Percentiles rank a stretch among this genome's conserved stretches.
These are phyloP conservation scores for Camelus bactrianus DNA, from an alignment of 2,113 vertebrate species.

Conservation along the genomic window DNA sequence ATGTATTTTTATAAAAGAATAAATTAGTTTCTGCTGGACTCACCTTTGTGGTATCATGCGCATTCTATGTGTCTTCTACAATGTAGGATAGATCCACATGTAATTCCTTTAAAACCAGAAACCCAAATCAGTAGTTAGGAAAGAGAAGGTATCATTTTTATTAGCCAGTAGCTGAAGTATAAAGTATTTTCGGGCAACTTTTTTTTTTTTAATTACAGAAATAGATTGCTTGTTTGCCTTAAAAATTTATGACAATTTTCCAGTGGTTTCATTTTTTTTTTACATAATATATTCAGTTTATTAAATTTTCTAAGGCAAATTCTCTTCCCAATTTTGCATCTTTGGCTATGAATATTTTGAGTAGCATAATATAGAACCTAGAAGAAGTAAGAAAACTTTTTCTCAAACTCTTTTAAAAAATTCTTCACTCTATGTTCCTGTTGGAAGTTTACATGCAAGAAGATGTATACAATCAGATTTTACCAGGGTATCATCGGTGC, in stretches of 20 bases:
- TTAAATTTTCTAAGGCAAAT: constrained; percentile 56
- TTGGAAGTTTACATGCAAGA: background rate
- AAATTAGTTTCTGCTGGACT: constrained; percentile 73
- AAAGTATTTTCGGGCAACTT: background rate
- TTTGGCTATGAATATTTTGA: constrained; percentile 31
- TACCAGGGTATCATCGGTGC: constrained; percentile 95
- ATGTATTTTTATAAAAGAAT: constrained; percentile 61
- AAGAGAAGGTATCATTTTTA: constrained; percentile 35
- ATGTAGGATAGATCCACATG: constrained; percentile 92
- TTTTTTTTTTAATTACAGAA: background rate
- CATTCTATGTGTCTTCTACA: constrained; percentile 93
- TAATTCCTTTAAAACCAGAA: constrained; percentile 91
- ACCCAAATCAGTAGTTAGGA: constrained; percentile 72
- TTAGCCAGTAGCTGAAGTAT: background rate
- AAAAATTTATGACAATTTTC: constrained; percentile 55
- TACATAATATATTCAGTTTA: background rate
- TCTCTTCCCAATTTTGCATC: constrained; percentile 29
- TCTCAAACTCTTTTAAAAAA: background rate
- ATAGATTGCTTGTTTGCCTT: background rate
- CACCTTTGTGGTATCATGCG: constrained; percentile 97
- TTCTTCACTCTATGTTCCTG: constrained; percentile 21
- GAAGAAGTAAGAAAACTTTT: constrained; percentile 20
- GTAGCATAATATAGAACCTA: constrained; percentile 6
- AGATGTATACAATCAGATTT: constrained; percentile 77
- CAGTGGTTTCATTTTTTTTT: constrained; percentile 9